Evolutionary conservation across 2,797 vertebrate species (phyloP).

Genomic region (Salarias fasciatus): DNA sequence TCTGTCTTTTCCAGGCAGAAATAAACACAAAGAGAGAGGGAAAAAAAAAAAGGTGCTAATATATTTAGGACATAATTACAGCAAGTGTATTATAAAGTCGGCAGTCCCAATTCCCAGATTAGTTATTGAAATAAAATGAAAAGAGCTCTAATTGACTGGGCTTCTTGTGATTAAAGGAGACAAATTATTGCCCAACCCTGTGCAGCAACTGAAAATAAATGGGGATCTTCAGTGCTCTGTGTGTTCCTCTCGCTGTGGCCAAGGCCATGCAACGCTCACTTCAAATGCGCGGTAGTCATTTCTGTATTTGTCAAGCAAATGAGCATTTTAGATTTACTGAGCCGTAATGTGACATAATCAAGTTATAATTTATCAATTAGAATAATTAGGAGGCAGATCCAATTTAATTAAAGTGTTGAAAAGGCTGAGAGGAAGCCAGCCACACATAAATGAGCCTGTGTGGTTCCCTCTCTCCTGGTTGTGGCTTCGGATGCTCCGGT

Average conservation of each 20-base stretch:
- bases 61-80: slow-evolving; percentile 75
- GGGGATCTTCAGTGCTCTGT: slow-evolving; percentile 28
- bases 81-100: slow-evolving; percentile 67
- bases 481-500: slow-evolving; percentile 54
- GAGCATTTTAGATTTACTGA: slow-evolving; percentile 74
- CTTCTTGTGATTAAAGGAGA: slow-evolving; percentile 89
- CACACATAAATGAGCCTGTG: slow-evolving; percentile 63
- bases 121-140: slow-evolving; percentile 89
- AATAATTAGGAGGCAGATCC: slow-evolving; percentile 84
- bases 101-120: slow-evolving; percentile 82
- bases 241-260: slow-evolving; percentile 52
- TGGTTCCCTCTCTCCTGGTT: slow-evolving; percentile 29
- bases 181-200: slow-evolving; percentile 84
- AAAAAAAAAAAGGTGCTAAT: slow-evolving; percentile 36
- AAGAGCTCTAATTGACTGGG: slow-evolving; percentile 89
- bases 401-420: slow-evolving; percentile 82
- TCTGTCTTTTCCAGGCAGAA: slow-evolving; percentile 43
- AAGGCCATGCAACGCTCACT: slow-evolving; percentile 59
- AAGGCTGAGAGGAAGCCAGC: slow-evolving; percentile 71
- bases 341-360: slow-evolving; percentile 84
- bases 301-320: slow-evolving; percentile 73
- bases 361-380: slow-evolving; percentile 85
- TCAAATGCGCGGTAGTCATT: slow-evolving; percentile 53
- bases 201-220: slow-evolving; percentile 71
- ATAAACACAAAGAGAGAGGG: slow-evolving; percentile 32